These are phyloP conservation scores for Labeo catla DNA, from an alignment of 2,113 vertebrate species.

Conservation along the genomic window DNA sequence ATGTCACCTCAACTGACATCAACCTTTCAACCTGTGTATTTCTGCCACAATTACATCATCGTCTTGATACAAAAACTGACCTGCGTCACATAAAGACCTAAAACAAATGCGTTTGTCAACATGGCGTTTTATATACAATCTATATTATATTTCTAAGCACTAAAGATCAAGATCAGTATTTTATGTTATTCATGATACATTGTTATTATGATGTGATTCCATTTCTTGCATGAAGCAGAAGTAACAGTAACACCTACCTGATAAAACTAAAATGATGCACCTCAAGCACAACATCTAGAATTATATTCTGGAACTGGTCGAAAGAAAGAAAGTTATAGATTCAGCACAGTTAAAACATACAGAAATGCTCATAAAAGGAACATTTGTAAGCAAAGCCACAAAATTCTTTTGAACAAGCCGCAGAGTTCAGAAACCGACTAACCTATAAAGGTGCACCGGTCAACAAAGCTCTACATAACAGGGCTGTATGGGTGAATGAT, in stretches of 20 bases:
- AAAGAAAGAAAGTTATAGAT: not conserved
- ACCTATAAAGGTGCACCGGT: not conserved
- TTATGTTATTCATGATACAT: not conserved
- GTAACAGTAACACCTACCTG: not conserved
- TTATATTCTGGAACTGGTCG: not conserved
- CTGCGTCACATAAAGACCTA: not conserved
- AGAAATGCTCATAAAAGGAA: not conserved
- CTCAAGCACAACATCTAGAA: not conserved
- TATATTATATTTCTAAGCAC: not conserved
- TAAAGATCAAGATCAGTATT: not conserved
- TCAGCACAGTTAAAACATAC: not conserved
- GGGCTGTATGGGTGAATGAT: not conserved
- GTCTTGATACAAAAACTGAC: slow-evolving; percentile 5
- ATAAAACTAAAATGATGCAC: not conserved
- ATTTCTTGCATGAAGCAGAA: not conserved
- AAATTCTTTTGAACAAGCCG: not conserved
- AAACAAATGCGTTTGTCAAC: not conserved
- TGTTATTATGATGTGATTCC: not conserved
- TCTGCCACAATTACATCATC: slow-evolving; percentile 10
- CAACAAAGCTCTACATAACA: not conserved
- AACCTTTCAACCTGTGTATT: slow-evolving; percentile 16
- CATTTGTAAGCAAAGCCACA: slow-evolving; percentile 6
- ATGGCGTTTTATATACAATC: not conserved
- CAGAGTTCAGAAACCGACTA: not conserved
- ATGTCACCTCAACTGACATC: slow-evolving; percentile 6